A percentile compares a stretch with the other conserved stretches of the same genome.
Conservation (phyloP, 2,797 vertebrate species). For the Coregonus suidteri region DNA sequence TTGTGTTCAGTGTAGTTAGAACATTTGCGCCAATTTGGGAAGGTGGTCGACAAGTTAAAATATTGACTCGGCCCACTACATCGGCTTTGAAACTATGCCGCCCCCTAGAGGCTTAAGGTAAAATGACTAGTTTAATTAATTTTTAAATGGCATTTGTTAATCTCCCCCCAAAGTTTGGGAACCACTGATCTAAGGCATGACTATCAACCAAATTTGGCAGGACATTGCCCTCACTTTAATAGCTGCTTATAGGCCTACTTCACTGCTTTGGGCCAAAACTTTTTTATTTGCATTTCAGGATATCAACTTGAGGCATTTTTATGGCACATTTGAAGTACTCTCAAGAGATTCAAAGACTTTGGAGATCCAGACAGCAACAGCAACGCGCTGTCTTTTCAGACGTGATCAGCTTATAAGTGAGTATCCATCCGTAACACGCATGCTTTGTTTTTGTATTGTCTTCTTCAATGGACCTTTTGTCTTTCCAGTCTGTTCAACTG, state of each 20-base stretch:
- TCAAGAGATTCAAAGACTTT: conserved; percentile 71
- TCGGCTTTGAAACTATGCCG: too few relatives aligned
- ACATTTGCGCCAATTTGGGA: neutral
- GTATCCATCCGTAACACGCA: neutral
- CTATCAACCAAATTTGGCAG: neutral
- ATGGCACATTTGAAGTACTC: conserved; percentile 67
- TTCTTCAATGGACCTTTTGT: neutral
- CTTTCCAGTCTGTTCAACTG: conserved; percentile 72
- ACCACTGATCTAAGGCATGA: neutral
- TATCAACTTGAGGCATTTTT: conserved; percentile 61
- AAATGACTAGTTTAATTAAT: too few relatives aligned
- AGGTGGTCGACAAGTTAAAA: too few relatives aligned
- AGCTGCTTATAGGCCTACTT: neutral
- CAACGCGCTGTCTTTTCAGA: conserved; percentile 69
- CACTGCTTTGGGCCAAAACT: neutral
- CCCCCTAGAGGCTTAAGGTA: too few relatives aligned
- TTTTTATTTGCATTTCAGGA: conserved; percentile 48
- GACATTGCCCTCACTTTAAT: neutral
- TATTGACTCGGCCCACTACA: too few relatives aligned
- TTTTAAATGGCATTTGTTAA: too few relatives aligned
- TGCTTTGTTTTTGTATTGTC: neutral
- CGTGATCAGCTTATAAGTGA: conserved; percentile 73
- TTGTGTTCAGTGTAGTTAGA: neutral
- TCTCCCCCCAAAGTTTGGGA: too few relatives aligned
- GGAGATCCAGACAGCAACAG: conserved; percentile 66